Evolutionary conservation across 1,140 invertebrate genomes (phyloP), one percentile per base, ranked within the genome.

Genomic region (Mycetomoellerius zeteki): DNA sequence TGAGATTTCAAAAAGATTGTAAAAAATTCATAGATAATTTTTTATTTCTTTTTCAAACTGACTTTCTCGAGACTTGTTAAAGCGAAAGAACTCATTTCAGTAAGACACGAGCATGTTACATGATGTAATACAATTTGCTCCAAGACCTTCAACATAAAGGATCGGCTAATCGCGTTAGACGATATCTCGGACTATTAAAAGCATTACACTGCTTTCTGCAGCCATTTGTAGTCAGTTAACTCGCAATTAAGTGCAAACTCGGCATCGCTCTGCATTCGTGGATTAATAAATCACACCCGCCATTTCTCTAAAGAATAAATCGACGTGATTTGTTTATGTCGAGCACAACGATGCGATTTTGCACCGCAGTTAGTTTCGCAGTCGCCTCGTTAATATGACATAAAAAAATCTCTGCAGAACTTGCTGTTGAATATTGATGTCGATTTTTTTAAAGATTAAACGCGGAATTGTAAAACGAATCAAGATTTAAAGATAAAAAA

Each of bases 131-230:
- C 67, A 58, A 82, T 82, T 82, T 82, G 43, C 54, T 52, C 47
- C 71, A 33, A 82, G 67, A 82, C 67, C 80, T 82, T 58, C 80
- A 72, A 56, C 37, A 82, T 56, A 73, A 82, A 82, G 67, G 80
- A 54, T 82, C 54, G 67, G 67, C 56, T 82, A 82, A 82, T 82
- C 80, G 37, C 37, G 67, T 82, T 82, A 73, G 54, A 73, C 67
- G 37, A 82, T 82, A 82, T 73, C 80, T 47, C 54, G 50, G 54
- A 43, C 80, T 71, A 82, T 82, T 82, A 82, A 82, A 73, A 80
- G 77, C 60, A 80, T 80, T 80, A 80, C 60, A 33, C 33, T 37
- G 33, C 67, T 82, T 60, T 52, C 33, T 67, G 80, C 24, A 56
- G 65, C 43, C 52, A 73, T 47, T 82, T 82, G 78, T 82, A 82